These are phyloP conservation scores for Syndactyla subalaris DNA, from an alignment of 2,797 vertebrate species.

Conservation along the genomic window DNA sequence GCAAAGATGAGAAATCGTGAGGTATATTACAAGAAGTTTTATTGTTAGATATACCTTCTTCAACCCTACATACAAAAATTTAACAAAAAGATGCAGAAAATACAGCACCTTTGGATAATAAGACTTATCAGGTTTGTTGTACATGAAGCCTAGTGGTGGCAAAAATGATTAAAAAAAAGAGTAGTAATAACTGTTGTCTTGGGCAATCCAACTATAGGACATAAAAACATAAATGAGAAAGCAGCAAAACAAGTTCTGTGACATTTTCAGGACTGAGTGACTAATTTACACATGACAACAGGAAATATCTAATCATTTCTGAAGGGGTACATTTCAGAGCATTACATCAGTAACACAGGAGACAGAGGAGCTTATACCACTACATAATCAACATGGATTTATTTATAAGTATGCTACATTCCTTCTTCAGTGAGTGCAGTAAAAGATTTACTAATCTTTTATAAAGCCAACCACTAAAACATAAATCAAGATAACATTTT, in stretches of 20 bases:
- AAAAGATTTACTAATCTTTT: constrained; percentile 19
- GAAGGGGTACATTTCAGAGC: not conserved
- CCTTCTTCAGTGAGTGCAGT: not conserved
- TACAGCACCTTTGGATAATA: not conserved
- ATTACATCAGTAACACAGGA: not conserved
- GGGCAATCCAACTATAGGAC: not conserved
- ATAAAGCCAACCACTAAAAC: not conserved
- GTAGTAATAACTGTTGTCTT: not conserved
- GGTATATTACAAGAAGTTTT: not conserved
- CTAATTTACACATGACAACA: constrained; percentile 29
- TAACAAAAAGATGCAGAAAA: not conserved
- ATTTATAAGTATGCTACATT: not conserved
- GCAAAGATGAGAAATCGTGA: not conserved
- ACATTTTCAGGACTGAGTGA: constrained; percentile 19
- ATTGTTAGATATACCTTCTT: not conserved
- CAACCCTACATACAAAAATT: not conserved
- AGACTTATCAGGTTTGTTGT: not conserved
- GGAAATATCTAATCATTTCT: constrained; percentile 37
- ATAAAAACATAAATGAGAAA: not conserved
- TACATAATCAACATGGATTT: not conserved
- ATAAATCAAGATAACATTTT: not conserved
- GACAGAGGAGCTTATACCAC: not conserved
- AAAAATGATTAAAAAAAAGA: not conserved
- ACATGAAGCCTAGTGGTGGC: not conserved
- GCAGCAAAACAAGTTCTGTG: constrained; percentile 18